phyloP scores from a whole-genome alignment of 2,888 invertebrate species.

The Latrodectus hesperus region DNA sequence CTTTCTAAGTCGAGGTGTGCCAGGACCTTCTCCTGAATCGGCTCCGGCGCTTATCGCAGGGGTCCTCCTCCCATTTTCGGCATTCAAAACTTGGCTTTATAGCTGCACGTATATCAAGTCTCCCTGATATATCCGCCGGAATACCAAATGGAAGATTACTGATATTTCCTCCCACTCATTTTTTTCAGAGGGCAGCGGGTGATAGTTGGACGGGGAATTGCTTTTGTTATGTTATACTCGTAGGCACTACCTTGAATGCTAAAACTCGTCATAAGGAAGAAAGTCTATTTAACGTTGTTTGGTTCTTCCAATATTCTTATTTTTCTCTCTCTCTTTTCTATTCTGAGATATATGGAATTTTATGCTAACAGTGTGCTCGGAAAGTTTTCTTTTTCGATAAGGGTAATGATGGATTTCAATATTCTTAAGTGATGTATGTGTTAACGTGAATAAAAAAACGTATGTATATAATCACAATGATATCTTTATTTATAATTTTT shows the following conservation, averaged over 20 bases:
- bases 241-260: conserved; percentile 40
- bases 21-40: conserved; percentile 12
- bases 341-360: too few species aligned
- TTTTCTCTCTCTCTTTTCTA: too few species aligned
- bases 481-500: too few species aligned
- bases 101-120: conserved; percentile 55
- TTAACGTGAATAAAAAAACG: too few species aligned
- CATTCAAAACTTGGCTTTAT: conserved; percentile 56
- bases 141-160: conserved; percentile 61
- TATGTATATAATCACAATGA: too few species aligned
- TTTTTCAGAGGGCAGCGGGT: background rate
- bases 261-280: conserved; percentile 46
- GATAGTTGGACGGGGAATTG: conserved; percentile 33
- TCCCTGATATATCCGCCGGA: conserved; percentile 31
- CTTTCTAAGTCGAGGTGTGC: too few species aligned
- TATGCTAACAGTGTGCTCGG: too few species aligned
- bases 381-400: too few species aligned
- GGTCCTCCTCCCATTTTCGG: conserved; percentile 20
- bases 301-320: too few species aligned
- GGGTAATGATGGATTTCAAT: too few species aligned
- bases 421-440: too few species aligned
- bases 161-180: background rate
- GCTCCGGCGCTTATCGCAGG: conserved; percentile 41
- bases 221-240: conserved; percentile 51
- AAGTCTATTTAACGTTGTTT: conserved; percentile 24